A percentile compares a stretch with the other conserved stretches of the same genome.
These are phyloP conservation scores for Saccopteryx leptura DNA, from an alignment of 2,113 vertebrate genomes.

Conservation along the genomic window DNA sequence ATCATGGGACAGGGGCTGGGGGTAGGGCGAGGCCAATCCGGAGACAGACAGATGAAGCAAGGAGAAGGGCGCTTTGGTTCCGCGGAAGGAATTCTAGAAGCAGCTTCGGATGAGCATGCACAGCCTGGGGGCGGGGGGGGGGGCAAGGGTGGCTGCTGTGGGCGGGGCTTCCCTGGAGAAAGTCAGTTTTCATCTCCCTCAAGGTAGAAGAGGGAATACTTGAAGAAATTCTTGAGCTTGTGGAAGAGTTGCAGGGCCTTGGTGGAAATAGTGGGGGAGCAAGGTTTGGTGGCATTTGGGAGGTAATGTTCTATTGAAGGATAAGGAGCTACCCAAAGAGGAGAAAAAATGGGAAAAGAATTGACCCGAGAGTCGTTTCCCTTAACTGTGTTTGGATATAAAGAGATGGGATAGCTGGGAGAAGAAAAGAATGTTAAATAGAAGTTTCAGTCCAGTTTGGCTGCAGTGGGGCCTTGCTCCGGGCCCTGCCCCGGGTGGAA, in stretches of 20 bases:
- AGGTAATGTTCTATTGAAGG: background rate
- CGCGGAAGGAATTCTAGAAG: background rate
- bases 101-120: accelerated
- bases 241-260: background rate
- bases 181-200: background rate
- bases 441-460: background rate
- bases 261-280: background rate
- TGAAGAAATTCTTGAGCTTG: background rate
- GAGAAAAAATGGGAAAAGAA: accelerated
- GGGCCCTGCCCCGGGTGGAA: too few species aligned
- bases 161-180: background rate
- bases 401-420: background rate
- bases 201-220: background rate
- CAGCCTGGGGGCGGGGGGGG: too few species aligned
- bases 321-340: background rate
- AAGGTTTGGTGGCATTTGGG: background rate
- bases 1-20: background rate
- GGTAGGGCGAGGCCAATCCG: background rate
- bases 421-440: background rate
- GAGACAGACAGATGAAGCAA: background rate
- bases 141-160: too few species aligned
- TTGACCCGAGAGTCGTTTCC: background rate
- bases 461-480: accelerated
- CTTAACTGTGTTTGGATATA: background rate
- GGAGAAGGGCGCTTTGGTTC: background rate